Percentiles rank a stretch among this genome's conserved stretches.
phyloP scores from a whole-genome alignment of 2,888 invertebrate species.

The Netelia melanura region DNA sequence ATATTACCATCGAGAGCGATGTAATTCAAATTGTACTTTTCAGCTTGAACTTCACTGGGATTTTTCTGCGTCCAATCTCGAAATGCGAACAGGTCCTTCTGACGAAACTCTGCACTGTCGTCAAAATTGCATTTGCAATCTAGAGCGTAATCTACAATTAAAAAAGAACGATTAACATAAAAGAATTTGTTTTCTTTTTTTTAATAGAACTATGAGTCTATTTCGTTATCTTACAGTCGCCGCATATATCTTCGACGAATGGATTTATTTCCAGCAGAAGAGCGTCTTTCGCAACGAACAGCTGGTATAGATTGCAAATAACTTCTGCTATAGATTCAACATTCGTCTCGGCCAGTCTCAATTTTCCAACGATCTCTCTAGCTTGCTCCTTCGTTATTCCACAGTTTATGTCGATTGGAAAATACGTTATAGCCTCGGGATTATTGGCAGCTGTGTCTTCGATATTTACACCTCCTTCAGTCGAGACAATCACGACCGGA shows the following conservation, averaged over 20 bases:
- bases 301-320: slow-evolving; percentile 92
- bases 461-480: slow-evolving; percentile 98
- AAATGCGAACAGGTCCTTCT: slow-evolving; percentile 93
- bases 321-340: slow-evolving; percentile 89
- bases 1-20: slow-evolving; percentile 97
- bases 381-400: slow-evolving; percentile 93
- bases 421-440: slow-evolving; percentile 96
- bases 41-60: slow-evolving; percentile 95
- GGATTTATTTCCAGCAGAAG: slow-evolving; percentile 97
- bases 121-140: slow-evolving; percentile 98
- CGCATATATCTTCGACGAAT: slow-evolving; percentile 95
- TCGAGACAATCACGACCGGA: slow-evolving; percentile 97
- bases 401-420: slow-evolving; percentile 93
- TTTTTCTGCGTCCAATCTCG: slow-evolving; percentile 97
- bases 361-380: slow-evolving; percentile 88
- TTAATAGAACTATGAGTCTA: not conserved
- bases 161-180: slow-evolving; percentile 35
- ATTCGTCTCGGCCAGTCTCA: slow-evolving; percentile 90
- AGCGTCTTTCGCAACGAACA: slow-evolving; percentile 96
- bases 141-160: slow-evolving; percentile 92
- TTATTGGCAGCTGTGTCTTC: slow-evolving; percentile 98
- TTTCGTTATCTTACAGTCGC: slow-evolving; percentile 88
- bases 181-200: not conserved
- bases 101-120: slow-evolving; percentile 96
- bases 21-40: slow-evolving; percentile 96